phyloP scores from a whole-genome alignment of 2,113 vertebrate species.

The Poeciliopsis prolifica region DNA sequence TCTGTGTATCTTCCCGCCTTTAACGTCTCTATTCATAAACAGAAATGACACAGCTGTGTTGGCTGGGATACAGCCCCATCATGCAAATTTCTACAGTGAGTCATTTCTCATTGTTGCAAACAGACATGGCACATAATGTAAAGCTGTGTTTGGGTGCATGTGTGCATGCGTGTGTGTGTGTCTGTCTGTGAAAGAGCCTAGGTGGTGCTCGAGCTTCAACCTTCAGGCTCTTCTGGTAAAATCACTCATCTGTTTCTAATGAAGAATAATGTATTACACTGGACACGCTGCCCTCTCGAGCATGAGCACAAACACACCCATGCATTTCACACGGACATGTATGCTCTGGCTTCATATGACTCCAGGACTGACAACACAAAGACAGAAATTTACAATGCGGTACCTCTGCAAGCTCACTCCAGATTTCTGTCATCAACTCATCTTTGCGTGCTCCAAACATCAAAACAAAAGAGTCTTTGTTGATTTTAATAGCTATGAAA shows the following conservation, averaged over 20 bases:
- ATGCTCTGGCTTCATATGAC: slow-evolving; percentile 16
- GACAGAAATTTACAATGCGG: not conserved
- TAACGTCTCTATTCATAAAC: slow-evolving; percentile 8
- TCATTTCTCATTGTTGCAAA: slow-evolving; percentile 42
- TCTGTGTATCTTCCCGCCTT: not conserved
- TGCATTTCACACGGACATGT: slow-evolving; percentile 2
- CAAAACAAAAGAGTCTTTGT: not conserved
- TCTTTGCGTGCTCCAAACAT: not conserved
- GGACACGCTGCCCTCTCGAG: slow-evolving; percentile 39
- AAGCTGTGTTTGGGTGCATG: slow-evolving; percentile 11
- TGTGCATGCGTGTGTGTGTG: not conserved
- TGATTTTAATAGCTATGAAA: not conserved
- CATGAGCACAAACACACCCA: slow-evolving; percentile 16
- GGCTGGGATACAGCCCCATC: slow-evolving; percentile 32
- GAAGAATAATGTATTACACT: slow-evolving; percentile 72
- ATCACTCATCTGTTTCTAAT: slow-evolving; percentile 77
- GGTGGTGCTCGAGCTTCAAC: slow-evolving; percentile 67
- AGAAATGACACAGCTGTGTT: slow-evolving; percentile 20
- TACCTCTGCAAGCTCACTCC: not conserved
- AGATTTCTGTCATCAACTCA: not conserved
- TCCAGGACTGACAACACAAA: slow-evolving; percentile 16
- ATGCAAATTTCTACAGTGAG: slow-evolving; percentile 43
- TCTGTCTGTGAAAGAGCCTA: slow-evolving; percentile 29
- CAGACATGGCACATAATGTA: slow-evolving; percentile 34
- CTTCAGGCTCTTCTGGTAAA: slow-evolving; percentile 67